These are phyloP conservation scores for Isotomurus palustris DNA, from an alignment of 2,888 invertebrate species.

Conservation along the genomic window DNA sequence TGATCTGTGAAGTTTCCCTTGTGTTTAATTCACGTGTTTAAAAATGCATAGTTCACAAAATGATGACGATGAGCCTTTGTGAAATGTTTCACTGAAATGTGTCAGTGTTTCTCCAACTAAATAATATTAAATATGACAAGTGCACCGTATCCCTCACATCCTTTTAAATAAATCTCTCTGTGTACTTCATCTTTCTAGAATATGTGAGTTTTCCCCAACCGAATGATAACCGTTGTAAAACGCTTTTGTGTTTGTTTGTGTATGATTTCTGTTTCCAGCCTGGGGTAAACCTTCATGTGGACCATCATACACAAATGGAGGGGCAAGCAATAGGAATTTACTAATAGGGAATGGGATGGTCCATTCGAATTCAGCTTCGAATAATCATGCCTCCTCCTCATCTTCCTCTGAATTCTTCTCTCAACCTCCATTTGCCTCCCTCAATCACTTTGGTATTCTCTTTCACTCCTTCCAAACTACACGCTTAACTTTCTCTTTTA, in stretches of 20 bases:
- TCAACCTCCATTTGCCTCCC: slow-evolving; percentile 43
- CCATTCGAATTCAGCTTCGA: slow-evolving; percentile 40
- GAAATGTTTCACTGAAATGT: too few species aligned
- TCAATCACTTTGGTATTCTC: slow-evolving; percentile 45
- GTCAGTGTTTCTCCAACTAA: too few species aligned
- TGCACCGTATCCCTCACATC: too few species aligned
- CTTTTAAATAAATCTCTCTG: too few species aligned
- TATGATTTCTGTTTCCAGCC: slow-evolving; percentile 24
- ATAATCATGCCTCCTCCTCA: slow-evolving; percentile 35
- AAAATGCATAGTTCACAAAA: too few species aligned
- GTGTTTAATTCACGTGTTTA: too few species aligned
- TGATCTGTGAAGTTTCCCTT: too few species aligned
- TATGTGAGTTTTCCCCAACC: too few species aligned
- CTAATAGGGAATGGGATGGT: slow-evolving; percentile 38
- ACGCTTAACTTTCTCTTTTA: slow-evolving; percentile 9
- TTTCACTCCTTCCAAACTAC: slow-evolving; percentile 7
- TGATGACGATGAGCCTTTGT: too few species aligned
- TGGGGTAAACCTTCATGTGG: slow-evolving; percentile 32
- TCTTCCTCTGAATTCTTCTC: slow-evolving; percentile 40
- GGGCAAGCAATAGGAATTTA: slow-evolving; percentile 4
- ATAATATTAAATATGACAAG: too few species aligned
- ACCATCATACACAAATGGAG: slow-evolving; percentile 33
- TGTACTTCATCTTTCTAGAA: too few species aligned
- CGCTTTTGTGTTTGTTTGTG: slow-evolving; percentile 13
- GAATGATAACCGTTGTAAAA: slow-evolving; percentile 9